phyloP scores from a whole-genome alignment of 2,113 vertebrate genomes.

The Petromus typicus region DNA sequence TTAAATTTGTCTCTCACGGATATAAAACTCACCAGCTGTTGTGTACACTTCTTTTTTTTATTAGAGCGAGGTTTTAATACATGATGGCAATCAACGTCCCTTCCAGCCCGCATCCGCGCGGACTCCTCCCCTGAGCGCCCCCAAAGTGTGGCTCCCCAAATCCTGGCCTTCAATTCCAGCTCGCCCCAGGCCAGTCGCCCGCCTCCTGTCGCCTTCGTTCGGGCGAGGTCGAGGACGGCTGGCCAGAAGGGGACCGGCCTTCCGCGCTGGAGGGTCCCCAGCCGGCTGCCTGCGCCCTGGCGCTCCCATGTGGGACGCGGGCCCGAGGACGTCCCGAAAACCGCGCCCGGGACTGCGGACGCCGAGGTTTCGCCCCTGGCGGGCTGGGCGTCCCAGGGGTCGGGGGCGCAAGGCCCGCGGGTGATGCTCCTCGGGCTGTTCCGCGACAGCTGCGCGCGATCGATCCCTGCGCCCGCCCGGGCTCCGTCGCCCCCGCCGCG shows the following conservation, averaged over 20 bases:
- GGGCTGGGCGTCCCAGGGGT: not conserved
- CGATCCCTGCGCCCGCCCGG: constrained; percentile 79
- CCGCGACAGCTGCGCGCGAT: constrained; percentile 85
- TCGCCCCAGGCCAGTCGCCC: accelerated
- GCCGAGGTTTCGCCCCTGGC: constrained; percentile 1
- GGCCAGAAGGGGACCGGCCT: not conserved
- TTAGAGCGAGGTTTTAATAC: constrained; percentile 25
- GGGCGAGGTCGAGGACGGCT: not conserved
- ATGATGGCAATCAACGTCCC: accelerated
- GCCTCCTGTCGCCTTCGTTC: constrained; percentile 16
- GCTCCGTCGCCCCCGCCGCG: constrained; percentile 59
- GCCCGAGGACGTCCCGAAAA: not conserved
- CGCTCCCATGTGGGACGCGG: not conserved
- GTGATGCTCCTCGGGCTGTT: constrained; percentile 42
- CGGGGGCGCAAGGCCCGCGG: not conserved
- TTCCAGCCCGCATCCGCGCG: not conserved
- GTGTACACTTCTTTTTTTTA: not conserved
- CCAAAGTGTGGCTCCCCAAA: not conserved
- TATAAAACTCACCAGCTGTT: not conserved
- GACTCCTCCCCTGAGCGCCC: not conserved
- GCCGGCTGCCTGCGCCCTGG: accelerated
- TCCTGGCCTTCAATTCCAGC: too few species aligned
- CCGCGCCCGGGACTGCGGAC: not conserved
- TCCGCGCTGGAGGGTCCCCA: not conserved
- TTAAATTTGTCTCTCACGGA: not conserved